Evolutionary conservation across 92 coral and sea anemone species (phyloP), one percentile per base, ranked within the genome.

Genomic region (Paramuricea clavata): DNA sequence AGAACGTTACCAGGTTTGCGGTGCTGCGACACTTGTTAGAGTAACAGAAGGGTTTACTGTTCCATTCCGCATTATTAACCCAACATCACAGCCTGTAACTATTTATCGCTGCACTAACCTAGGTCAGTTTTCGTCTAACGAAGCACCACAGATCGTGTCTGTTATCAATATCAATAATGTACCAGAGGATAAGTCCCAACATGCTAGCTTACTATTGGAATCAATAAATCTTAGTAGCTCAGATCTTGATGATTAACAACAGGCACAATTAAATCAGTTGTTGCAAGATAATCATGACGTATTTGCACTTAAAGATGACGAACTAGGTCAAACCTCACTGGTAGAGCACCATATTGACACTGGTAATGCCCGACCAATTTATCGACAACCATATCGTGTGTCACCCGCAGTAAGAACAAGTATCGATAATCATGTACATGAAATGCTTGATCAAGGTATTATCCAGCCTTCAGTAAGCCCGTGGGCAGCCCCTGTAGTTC

Each of bases 21-120:
- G 62, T 19, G 62, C 62, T 13, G 62, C 87, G 19, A 35, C 70
- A 30, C 84, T 89, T 16, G 92, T 54, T 0, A n/a, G 32, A 33
- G 81, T 89, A n/a, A 76, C 92, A 6, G 61, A 85, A 8, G 17
- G 35, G 6, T 25, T 23, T 23, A 90, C 83, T 0, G 77, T 90
- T 12, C 90, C 84, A 27, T 21, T 86, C 12, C 88, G 82, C 2
- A 6, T 90, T 21, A 25, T 84, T 6, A 89, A 85, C 69, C 93
- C 93, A 1, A 86, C 87, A 1, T 41, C 71, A 8, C 60, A 50
- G 73, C 60, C 83, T 10, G 21, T 74, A 28, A 74, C 69, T n/a
- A 61, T 90, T 28, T 72, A 86, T 49, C 87, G 78, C 1, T 44
- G 68, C 11, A 90, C 89, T 13, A 90, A 59, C n/a, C 72, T 90